phyloP scores from a whole-genome alignment of 1,140 invertebrate species.

The Propsilocerus akamusi region DNA sequence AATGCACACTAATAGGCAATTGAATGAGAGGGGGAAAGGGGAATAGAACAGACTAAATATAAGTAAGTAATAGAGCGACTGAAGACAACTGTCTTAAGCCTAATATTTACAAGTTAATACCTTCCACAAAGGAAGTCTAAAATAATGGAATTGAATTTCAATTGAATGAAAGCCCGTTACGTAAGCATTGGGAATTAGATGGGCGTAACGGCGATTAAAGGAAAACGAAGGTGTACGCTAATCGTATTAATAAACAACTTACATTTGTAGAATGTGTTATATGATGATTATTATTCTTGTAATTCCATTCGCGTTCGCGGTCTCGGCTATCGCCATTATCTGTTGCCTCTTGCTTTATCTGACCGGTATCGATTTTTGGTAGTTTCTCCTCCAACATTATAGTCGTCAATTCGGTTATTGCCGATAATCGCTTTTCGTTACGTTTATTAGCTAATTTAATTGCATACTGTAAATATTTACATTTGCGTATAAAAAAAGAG shows the following conservation, averaged over 20 bases:
- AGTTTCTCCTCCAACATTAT: slow-evolving; percentile 31
- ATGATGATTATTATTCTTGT: slow-evolving; percentile 11
- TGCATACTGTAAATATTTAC: slow-evolving; percentile 28
- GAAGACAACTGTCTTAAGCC: no score
- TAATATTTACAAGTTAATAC: no score
- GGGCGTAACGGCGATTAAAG: no score
- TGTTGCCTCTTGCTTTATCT: slow-evolving; percentile 31
- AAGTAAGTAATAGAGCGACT: no score
- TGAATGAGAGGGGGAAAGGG: no score
- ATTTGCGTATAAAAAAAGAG: slow-evolving; percentile 9
- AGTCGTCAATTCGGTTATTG: slow-evolving; percentile 25
- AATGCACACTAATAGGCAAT: no score
- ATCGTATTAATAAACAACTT: not conserved
- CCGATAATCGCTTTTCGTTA: slow-evolving; percentile 32
- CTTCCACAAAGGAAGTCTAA: no score
- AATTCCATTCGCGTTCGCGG: slow-evolving; percentile 8
- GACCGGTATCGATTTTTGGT: slow-evolving; percentile 34
- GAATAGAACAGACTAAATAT: no score
- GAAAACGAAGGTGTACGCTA: not conserved
- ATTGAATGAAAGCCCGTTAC: no score
- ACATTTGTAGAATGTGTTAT: slow-evolving; percentile 9
- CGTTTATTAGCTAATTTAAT: slow-evolving; percentile 37
- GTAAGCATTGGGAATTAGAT: no score
- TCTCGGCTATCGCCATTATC: slow-evolving; percentile 13
- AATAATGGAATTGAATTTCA: no score